Evolutionary conservation across 2,113 vertebrate species (phyloP).

Genomic region (Oxygymnocypris stewartii): DNA sequence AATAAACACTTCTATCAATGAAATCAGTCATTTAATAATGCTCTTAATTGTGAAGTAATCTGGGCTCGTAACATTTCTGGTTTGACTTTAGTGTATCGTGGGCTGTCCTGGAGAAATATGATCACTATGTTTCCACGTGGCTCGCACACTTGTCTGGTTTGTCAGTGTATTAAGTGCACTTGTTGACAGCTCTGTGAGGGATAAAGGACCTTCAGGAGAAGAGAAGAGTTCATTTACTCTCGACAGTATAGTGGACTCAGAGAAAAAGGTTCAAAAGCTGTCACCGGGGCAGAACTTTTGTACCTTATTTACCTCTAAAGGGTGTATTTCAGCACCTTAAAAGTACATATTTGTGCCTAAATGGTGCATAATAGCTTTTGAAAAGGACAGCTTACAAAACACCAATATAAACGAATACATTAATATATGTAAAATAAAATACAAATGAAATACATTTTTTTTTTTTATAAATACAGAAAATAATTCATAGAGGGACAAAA

Average conservation of each 20-base stretch:
- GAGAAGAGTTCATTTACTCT: neutral
- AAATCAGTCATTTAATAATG: neutral
- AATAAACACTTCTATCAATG: neutral
- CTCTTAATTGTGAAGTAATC: neutral
- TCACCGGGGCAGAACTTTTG: neutral
- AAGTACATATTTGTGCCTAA: neutral
- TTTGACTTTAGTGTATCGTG: neutral
- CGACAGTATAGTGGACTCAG: neutral
- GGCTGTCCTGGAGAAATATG: neutral
- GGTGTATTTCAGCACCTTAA: neutral
- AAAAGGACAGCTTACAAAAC: neutral
- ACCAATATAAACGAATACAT: neutral
- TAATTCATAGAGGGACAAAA: neutral
- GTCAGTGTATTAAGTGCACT: constrained; percentile 52
- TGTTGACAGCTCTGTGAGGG: constrained; percentile 39
- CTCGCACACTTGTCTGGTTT: constrained; percentile 12
- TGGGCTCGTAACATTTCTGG: neutral
- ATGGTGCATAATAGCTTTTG: neutral
- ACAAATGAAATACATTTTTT: too few species aligned
- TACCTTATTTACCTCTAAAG: neutral
- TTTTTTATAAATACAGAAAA: neutral
- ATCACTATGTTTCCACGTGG: neutral
- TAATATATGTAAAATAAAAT: too few species aligned
- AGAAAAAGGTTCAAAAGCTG: neutral
- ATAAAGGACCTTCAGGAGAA: constrained; percentile 32